phyloP scores from a whole-genome alignment of 2,113 vertebrate genomes.

The Thryonomys swinderianus region DNA sequence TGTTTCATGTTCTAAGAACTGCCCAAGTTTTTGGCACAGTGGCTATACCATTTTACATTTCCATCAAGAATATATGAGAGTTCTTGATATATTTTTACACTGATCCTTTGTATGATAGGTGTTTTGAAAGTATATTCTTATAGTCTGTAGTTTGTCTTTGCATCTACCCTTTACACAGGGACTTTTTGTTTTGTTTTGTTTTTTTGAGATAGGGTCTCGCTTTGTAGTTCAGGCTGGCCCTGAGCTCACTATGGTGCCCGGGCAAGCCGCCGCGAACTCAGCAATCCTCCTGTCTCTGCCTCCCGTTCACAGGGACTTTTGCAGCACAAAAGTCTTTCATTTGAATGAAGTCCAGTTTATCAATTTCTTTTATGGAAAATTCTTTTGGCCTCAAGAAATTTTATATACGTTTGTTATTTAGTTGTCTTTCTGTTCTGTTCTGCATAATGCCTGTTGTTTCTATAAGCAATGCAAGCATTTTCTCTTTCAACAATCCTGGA shows the following conservation, averaged over 20 bases:
- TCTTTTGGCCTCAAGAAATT: conserved; percentile 38
- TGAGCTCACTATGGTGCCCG: too few species aligned
- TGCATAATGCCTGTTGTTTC: background rate
- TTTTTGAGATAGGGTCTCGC: too few species aligned
- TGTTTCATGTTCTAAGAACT: conserved; percentile 52
- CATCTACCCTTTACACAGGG: background rate
- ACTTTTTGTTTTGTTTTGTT: too few species aligned
- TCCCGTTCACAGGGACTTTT: conserved; percentile 37
- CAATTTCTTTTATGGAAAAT: background rate
- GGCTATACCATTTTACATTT: conserved; percentile 17
- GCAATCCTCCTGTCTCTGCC: too few species aligned
- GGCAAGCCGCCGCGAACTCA: too few species aligned
- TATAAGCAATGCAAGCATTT: conserved; percentile 21
- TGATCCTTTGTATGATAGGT: conserved; percentile 9
- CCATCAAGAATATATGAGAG: background rate
- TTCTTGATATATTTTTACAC: conserved; percentile 48
- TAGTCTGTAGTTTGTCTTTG: background rate
- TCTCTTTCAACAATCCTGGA: conserved; percentile 12
- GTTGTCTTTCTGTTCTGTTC: conserved; percentile 40
- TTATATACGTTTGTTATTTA: conserved; percentile 43
- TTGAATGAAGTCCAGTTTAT: conserved; percentile 41
- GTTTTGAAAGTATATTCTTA: conserved; percentile 44
- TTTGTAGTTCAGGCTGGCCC: too few species aligned
- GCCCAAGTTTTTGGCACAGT: conserved; percentile 29
- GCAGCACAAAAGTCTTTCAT: conserved; percentile 41